Evolutionary conservation across 2,797 vertebrate species (phyloP).

Genomic region (Choloepus didactylus): DNA sequence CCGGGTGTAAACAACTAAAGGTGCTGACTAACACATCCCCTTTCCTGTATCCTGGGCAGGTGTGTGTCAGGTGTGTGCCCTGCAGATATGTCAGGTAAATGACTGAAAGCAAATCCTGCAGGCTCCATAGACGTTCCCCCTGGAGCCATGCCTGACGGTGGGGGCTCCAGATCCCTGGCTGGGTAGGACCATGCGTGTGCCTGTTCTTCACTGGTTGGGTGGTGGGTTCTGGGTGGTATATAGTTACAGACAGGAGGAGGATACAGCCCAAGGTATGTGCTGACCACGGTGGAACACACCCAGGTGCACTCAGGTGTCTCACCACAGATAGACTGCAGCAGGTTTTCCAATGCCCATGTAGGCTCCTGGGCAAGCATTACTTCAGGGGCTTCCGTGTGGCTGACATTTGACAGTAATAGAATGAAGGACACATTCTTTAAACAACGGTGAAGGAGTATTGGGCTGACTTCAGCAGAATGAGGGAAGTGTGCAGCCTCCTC

Average conservation of each 20-base stretch:
- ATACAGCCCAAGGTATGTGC: no score
- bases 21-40: background rate
- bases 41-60: background rate
- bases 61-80: background rate
- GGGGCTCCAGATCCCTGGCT: background rate
- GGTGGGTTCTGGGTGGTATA: background rate
- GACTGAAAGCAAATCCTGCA: background rate
- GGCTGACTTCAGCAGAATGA: background rate
- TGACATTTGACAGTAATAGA: fast-evolving
- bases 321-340: background rate
- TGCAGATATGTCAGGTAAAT: no score
- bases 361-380: background rate
- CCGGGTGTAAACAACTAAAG: no score
- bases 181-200: background rate
- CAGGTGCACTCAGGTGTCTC: fast-evolving
- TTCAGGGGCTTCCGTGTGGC: fast-evolving
- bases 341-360: background rate
- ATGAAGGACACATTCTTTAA: no score
- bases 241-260: background rate
- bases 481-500: background rate
- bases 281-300: background rate
- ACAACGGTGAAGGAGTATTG: background rate
- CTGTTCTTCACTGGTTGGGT: background rate
- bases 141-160: background rate
- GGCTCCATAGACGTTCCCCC: background rate